These are phyloP conservation scores for Cyanoderma ruficeps DNA, from an alignment of 2,113 vertebrate species.

Conservation along the genomic window DNA sequence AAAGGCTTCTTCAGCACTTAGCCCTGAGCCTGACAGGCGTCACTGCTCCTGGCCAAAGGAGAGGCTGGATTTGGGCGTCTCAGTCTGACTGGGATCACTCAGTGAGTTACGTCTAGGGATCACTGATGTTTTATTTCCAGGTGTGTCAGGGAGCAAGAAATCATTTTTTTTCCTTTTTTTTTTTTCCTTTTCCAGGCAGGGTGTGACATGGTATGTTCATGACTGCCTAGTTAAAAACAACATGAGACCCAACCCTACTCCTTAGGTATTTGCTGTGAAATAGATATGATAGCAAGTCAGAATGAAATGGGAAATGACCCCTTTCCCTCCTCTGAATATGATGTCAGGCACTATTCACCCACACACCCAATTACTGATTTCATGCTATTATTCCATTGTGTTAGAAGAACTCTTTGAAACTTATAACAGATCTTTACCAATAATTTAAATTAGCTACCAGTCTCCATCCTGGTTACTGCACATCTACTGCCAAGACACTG, in stretches of 20 bases:
- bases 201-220: not conserved
- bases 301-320: slow-evolving; percentile 21
- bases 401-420: slow-evolving; percentile 33
- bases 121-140: not conserved
- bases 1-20: not conserved
- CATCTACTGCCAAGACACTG: slow-evolving; percentile 73
- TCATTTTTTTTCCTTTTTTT: accelerated
- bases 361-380: not conserved
- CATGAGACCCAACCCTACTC: not conserved
- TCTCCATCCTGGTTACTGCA: slow-evolving; percentile 55
- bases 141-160: not conserved
- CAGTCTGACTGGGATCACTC: not conserved
- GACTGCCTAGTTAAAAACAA: not conserved
- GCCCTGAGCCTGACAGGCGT: slow-evolving; percentile 4
- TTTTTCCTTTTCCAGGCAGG: not conserved
- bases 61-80: not conserved
- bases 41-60: not conserved
- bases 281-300: not conserved
- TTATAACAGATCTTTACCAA: slow-evolving; percentile 31
- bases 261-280: slow-evolving; percentile 45
- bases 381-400: not conserved
- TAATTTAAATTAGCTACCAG: slow-evolving; percentile 59
- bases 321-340: not conserved
- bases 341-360: not conserved
- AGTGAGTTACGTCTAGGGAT: not conserved